Base-by-base conservation (phyloP, 2,888 invertebrate genomes). In the Esperia sulphurella region DNA sequence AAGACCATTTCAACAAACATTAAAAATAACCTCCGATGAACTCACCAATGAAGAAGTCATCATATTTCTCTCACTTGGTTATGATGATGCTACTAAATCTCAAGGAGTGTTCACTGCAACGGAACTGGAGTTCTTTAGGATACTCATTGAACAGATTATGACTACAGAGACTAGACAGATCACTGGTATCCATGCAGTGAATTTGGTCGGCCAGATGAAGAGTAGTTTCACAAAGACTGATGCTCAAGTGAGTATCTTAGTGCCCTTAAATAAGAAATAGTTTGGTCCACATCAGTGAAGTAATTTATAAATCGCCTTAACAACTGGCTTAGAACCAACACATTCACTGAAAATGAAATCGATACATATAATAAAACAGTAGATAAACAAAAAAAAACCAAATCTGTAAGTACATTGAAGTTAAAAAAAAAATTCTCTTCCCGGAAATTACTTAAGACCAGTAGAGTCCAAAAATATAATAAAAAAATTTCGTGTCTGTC, bases 81-180 rank as follows among this genome's bases (percentile, higher is more conserved):
- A 69, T 59, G 87, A 88, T 60, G 79, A 79, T 44, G 76, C 82
- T 3, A 76, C 86, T 0, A 85, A 83, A 58, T 65, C 83, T 0
- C 88, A 89, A 50, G 83, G 79, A 52, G 42, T 85, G 6, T 89
- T 87, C 55, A 66, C 74, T 1, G 62, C 75, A 0, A 71, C 63
- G 2, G 84, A 87, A 50, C 53, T 88, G n/a, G 84, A 87, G 49
- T 87, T 77, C 52, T 89, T 85, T 49, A 77, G 85, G 45, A 49
- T 82, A 3, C 59, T 89, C 0, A 66, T 89, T 44, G 84, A 86
- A 52, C 72, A 85, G 45, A 86, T 89, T 31, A 81, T 89, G 74
- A 74, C 73, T 1, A 79, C 79, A 10, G 82, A 83, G 37, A 72
- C 75, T 0, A 71, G 88, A 44, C 81, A 86, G 57, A 67, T 89